phyloP scores from a whole-genome alignment of 2,113 vertebrate species.

The Cynocephalus volans region DNA sequence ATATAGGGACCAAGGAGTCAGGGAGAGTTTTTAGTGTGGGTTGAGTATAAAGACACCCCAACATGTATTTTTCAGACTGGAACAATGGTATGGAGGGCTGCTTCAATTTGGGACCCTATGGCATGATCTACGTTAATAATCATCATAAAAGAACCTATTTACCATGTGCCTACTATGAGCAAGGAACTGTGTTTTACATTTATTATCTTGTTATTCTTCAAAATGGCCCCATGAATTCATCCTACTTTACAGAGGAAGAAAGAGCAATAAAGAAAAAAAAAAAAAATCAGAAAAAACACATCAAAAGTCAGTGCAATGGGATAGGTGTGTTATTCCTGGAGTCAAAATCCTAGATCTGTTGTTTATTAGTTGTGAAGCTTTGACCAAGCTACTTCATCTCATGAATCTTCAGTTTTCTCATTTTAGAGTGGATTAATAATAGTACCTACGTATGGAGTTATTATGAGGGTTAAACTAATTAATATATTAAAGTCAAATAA shows the following conservation, averaged over 20 bases:
- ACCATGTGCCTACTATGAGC: not conserved
- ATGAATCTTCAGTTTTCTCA: not conserved
- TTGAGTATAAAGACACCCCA: not conserved
- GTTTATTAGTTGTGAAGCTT: not conserved
- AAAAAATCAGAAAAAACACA: not conserved
- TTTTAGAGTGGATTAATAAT: constrained; percentile 5
- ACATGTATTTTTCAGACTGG: constrained; percentile 24
- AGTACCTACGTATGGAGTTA: not conserved
- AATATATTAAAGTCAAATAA: constrained; percentile 16
- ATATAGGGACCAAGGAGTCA: not conserved
- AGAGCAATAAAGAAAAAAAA: constrained; percentile 13
- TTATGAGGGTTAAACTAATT: not conserved
- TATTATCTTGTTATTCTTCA: constrained; percentile 31
- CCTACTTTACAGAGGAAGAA: not conserved
- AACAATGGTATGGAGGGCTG: not conserved
- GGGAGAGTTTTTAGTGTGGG: not conserved
- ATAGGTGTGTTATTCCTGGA: not conserved
- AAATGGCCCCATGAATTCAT: not conserved
- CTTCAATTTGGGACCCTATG: not conserved
- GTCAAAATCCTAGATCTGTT: constrained; percentile 5
- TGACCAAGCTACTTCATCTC: constrained; percentile 15
- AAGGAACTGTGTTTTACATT: not conserved
- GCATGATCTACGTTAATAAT: not conserved
- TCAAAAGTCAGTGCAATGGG: not conserved
- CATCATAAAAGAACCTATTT: not conserved